Base-by-base conservation (phyloP, 2,888 invertebrate genomes). In the Trichopria drosophilae region DNA sequence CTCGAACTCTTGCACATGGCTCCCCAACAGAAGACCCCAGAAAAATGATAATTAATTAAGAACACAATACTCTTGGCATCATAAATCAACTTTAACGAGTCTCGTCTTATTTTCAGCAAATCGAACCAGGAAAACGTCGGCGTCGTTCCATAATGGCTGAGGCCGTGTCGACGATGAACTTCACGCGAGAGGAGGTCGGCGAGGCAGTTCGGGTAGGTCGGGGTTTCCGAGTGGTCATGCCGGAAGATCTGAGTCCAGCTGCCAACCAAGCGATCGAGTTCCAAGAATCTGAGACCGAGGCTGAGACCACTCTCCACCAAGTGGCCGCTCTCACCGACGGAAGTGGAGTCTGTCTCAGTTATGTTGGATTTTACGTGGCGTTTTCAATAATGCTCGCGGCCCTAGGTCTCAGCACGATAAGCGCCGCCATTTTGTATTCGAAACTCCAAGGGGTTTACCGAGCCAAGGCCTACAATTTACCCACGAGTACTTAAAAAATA, bases 121-220 rank as follows among this genome's bases (percentile, higher is more conserved):
- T 80, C 34, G 80, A 80, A 40, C 81, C 81, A 1, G 77, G 78
- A 7, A 70, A 73, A 55, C 69, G 77, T 24, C 69, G 78, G 42
- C 69, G 77, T 40, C 69, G 75, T 34, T 72, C 77, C 28, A 49
- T 67, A 15, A n/a, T n/a, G n/a, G 54, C 59, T 2, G 62, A 57
- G 5, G 57, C 62, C 10, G 46, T 55, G n/a, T 47, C 65, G n/a
- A 22, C 46, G 13, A 44, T 59, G 3, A 70, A 68, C 32, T 57
- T 53, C 22, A 60, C 56, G 4, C 76, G 78, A 9, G 80, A 82
- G 54, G 78, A 78, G 23, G 63, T 78, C 9, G 80, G 81, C 15
- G 84, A 85, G 26, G 79, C 83, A 0, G 80, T 87, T 0, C 81
- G 82, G 18, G 81, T 88, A 60, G 82, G 81, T 13, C 84, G 85